These are phyloP conservation scores for Metacarcinus magister DNA, from an alignment of 2,888 invertebrate genomes.

Conservation along the genomic window DNA sequence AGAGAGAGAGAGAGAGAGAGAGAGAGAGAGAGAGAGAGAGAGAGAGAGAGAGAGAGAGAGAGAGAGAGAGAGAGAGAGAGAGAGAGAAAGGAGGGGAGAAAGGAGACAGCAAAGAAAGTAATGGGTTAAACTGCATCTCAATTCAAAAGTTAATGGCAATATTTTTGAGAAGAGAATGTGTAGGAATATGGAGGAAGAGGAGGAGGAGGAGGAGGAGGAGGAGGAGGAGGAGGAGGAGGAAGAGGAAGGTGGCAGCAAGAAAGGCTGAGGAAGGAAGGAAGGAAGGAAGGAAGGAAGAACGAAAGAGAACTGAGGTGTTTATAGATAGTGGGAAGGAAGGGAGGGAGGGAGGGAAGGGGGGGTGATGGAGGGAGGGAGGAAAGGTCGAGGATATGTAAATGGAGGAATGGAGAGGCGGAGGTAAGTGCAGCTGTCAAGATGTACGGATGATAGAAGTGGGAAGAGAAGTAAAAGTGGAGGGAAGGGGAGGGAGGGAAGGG, in stretches of 20 bases:
- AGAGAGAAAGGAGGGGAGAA: background rate
- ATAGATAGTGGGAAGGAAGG: background rate
- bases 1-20: constrained; percentile 50
- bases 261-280: background rate
- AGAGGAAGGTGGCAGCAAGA: background rate
- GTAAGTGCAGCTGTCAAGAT: constrained; percentile 32
- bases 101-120: background rate
- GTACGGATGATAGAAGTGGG: constrained; percentile 16
- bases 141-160: constrained; percentile 26
- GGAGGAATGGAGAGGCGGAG: constrained; percentile 52
- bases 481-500: background rate
- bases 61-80: background rate
- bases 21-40: constrained; percentile 19
- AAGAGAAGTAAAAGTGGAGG: constrained; percentile 17
- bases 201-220: background rate
- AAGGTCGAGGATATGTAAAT: constrained; percentile 44
- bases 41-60: constrained; percentile 33
- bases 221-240: background rate
- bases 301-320: background rate
- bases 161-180: constrained; percentile 1
- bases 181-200: background rate
- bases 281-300: background rate
- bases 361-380: background rate
- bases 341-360: background rate
- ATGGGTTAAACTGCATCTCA: background rate